Evolutionary conservation across 92 coral and sea anemone species (phyloP), one percentile per base, ranked within the genome.

Genomic region (Epizoanthus illoricatus): DNA sequence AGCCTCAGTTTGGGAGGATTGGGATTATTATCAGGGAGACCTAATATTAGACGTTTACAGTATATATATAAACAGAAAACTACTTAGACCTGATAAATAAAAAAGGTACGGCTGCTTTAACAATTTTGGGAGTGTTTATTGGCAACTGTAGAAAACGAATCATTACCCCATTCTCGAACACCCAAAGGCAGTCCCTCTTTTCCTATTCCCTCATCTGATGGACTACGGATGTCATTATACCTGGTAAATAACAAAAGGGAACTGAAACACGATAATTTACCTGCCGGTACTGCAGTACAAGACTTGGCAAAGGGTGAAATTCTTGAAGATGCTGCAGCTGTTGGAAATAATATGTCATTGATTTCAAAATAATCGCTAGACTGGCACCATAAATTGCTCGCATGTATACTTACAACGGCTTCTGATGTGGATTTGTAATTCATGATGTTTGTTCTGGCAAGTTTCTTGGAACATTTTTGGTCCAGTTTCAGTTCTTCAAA

Each of bases 351-450:
- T 52, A 52, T 2, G 10, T 52, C 15, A 9, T 7, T 9, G 10
- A 52, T 52, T 52, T 52, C 11, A 52, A 52, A 9, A 11, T 52
- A 52, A 11, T 52, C 10, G 56, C 55, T 49, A 49, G 8, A 28
- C 36, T 28, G 36, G 36, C 36, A 28, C 0, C 36, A 7, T 49
- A 49, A 8, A 49, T 7, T 7, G 2, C 10, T 8, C 2, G 55
- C 12, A 49, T 49, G 55, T 11, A 23, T 65, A 72, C 81, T 81
- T 80, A 94, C 98, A 49, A 95, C 97, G 67, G 82, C 92, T 69
- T 95, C 98, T 75, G 95, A 91, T 9, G 97, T 95, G 20, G 98
- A 95, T 76, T 94, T 93, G 49, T 85, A 85, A 68, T 94, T 93
- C 84, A 85, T 90, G 42, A 85, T 87, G 20, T 87, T 87, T 0